These are phyloP conservation scores for Tipula confusa DNA, from an alignment of 2,888 invertebrate genomes.

Conservation along the genomic window DNA sequence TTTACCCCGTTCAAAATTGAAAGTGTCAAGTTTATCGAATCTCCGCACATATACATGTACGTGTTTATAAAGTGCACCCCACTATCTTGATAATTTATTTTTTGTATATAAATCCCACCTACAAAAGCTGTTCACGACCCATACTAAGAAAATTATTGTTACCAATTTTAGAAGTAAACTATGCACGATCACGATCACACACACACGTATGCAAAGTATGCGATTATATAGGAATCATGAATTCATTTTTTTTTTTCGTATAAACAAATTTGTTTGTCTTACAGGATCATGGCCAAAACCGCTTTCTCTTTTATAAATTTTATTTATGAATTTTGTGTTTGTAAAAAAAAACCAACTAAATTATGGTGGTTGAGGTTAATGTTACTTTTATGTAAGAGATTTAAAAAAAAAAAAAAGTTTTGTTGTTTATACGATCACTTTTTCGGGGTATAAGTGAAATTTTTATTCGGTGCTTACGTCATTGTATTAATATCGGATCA, in stretches of 20 bases:
- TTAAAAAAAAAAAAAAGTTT: neutral
- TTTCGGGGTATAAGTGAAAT: neutral
- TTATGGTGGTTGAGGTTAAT: conserved; percentile 28
- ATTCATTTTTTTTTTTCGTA: too few species aligned
- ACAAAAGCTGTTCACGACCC: neutral
- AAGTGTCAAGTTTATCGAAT: conserved; percentile 12
- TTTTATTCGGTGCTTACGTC: neutral
- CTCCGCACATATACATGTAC: neutral
- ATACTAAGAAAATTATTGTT: neutral
- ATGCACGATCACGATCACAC: neutral
- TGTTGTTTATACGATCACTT: conserved; percentile 26
- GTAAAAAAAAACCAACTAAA: conserved; percentile 25
- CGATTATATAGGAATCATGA: conserved; percentile 32
- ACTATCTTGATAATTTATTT: too few species aligned
- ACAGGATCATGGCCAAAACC: conserved; percentile 34
- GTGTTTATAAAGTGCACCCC: neutral
- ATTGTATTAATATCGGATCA: neutral
- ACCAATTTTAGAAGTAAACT: conserved; percentile 14
- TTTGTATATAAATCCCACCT: neutral
- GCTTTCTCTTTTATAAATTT: conserved; percentile 33
- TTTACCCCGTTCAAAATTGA: neutral
- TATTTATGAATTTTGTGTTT: neutral
- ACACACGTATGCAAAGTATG: too few species aligned
- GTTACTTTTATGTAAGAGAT: neutral
- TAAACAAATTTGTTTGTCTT: conserved; percentile 9